Evolutionary conservation across 2,797 vertebrate species (phyloP).

Genomic region (Etheostoma nigrum): DNA sequence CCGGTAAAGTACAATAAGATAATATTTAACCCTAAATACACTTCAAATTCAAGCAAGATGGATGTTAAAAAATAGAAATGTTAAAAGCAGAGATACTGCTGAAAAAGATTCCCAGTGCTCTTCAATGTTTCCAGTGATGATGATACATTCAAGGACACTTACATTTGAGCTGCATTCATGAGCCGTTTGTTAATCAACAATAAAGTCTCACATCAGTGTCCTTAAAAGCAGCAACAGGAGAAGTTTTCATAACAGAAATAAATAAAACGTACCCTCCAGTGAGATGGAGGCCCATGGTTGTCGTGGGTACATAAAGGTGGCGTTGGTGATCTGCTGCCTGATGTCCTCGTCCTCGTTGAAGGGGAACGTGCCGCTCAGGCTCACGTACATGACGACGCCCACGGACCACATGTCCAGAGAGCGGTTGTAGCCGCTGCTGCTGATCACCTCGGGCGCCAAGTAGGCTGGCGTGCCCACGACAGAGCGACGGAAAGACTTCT

Average conservation of each 20-base stretch:
- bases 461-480: constrained; percentile 87
- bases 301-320: constrained; percentile 85
- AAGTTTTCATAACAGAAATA: background rate
- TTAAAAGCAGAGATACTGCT: background rate
- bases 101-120: no score
- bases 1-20: accelerated
- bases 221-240: background rate
- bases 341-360: constrained; percentile 89
- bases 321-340: constrained; percentile 86
- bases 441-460: constrained; percentile 86
- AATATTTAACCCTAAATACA: background rate
- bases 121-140: no score
- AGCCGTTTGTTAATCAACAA: background rate
- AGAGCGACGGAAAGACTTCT: constrained; percentile 86
- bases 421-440: constrained; percentile 84
- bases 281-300: constrained; percentile 83
- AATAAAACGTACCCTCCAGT: constrained; percentile 55
- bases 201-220: background rate
- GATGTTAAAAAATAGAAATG: background rate
- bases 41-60: background rate
- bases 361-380: constrained; percentile 86
- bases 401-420: constrained; percentile 88
- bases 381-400: constrained; percentile 85
- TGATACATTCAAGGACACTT: constrained; percentile 23
- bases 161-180: background rate